Percentiles rank a stretch among this genome's conserved stretches.
Conservation (phyloP, 2,113 vertebrate species). For the Syngnathus floridae region DNA sequence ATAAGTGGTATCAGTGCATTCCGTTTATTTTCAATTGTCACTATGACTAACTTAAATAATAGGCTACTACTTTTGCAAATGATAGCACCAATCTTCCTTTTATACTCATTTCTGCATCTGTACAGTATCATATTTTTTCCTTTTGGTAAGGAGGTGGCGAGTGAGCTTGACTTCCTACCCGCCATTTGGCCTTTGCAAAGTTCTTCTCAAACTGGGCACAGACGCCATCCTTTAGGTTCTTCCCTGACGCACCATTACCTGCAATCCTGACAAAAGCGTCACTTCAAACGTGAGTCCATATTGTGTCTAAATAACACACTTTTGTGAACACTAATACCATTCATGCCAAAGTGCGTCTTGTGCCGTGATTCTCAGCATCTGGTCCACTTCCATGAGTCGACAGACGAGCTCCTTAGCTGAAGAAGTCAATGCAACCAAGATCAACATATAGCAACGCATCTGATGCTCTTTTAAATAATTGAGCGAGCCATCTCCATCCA, state of each 20-base stretch:
- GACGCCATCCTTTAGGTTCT: slow-evolving; percentile 80
- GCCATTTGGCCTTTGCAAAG: slow-evolving; percentile 83
- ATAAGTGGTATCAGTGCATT: neutral
- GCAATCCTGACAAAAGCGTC: slow-evolving; percentile 69
- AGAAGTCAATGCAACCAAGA: neutral
- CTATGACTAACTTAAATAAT: neutral
- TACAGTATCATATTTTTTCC: neutral
- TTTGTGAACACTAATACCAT: slow-evolving; percentile 58
- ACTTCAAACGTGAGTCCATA: slow-evolving; percentile 14
- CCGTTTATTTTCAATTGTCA: neutral
- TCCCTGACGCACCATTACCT: slow-evolving; percentile 78
- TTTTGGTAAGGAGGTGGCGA: neutral
- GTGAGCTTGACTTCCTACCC: slow-evolving; percentile 63
- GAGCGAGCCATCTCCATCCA: too few relatives aligned
- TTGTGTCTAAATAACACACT: neutral
- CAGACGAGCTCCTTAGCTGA: slow-evolving; percentile 80
- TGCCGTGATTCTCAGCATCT: slow-evolving; percentile 77
- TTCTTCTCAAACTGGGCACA: slow-evolving; percentile 85
- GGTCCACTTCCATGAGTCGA: slow-evolving; percentile 79
- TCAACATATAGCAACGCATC: neutral
- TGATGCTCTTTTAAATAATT: too few relatives aligned
- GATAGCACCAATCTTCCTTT: neutral
- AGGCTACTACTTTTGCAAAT: neutral
- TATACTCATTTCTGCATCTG: neutral
- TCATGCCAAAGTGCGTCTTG: slow-evolving; percentile 76